Conservation (phyloP, 35 echinoderm and acorn worm species). For the Stichopus chloronotus region DNA sequence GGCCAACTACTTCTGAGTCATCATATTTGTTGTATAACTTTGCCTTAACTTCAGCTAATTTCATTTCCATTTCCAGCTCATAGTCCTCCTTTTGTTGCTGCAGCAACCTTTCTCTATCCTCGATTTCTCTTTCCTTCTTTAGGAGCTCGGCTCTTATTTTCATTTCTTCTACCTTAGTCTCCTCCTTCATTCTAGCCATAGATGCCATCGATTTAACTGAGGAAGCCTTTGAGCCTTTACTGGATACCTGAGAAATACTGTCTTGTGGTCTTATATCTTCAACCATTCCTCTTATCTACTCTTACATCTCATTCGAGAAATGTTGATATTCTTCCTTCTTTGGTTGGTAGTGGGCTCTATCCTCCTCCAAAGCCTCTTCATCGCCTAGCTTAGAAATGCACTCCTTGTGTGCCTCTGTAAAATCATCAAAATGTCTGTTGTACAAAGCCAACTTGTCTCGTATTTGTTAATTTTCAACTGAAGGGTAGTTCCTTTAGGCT, state of each 20-base stretch:
- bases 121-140: neutral
- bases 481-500: neutral
- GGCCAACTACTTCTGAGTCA: neutral
- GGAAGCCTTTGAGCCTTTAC: constrained; percentile 17
- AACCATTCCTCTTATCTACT: neutral
- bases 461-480: neutral
- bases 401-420: constrained; percentile 3
- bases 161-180: constrained; percentile 17
- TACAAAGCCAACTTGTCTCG: constrained; percentile 14
- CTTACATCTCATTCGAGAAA: neutral
- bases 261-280: constrained; percentile 18
- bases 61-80: constrained; percentile 43
- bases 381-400: neutral
- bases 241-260: constrained; percentile 40
- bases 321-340: constrained; percentile 16
- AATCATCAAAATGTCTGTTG: neutral
- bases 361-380: neutral
- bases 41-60: constrained; percentile 28
- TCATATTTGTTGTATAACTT: constrained; percentile 37
- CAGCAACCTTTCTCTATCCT: constrained; percentile 8
- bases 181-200: constrained; percentile 2
- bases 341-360: constrained; percentile 8
- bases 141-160: constrained; percentile 12
- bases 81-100: constrained; percentile 31
- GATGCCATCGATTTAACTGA: constrained; percentile 12